Percentiles rank a stretch among this genome's conserved stretches.
Evolutionary conservation across 2,888 invertebrate genomes (phyloP).

Genomic region (Athalia circularis): DNA sequence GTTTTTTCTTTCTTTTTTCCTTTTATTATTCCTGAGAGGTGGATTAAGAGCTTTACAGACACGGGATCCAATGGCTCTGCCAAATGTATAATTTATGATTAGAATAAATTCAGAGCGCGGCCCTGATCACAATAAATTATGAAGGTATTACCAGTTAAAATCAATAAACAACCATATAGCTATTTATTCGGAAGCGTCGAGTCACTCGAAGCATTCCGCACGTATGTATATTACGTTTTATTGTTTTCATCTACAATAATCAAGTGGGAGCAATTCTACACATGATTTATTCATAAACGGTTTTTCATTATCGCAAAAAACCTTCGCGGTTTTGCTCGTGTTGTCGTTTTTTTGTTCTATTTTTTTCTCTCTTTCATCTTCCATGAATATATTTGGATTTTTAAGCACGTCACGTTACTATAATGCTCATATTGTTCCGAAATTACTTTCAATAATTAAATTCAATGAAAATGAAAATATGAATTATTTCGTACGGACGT

Average conservation of each 20-base stretch:
- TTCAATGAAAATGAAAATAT: no score
- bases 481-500: no score
- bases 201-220: no score
- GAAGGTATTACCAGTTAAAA: background rate
- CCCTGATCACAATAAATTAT: background rate
- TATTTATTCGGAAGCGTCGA: no score
- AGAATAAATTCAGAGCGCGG: background rate
- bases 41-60: background rate
- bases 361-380: background rate
- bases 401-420: background rate
- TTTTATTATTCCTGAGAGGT: background rate
- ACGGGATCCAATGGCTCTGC: background rate
- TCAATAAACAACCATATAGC: background rate
- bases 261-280: background rate
- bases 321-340: no score
- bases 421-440: background rate
- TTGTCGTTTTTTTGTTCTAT: no score
- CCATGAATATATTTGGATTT: conserved; percentile 9
- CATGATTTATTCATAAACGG: no score
- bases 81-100: background rate
- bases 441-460: background rate
- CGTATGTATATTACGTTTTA: no score
- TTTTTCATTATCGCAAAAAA: no score
- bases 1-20: background rate
- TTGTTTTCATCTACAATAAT: no score